phyloP scores from a whole-genome alignment of 2,888 invertebrate species.

The Eubasilissa splendida region DNA sequence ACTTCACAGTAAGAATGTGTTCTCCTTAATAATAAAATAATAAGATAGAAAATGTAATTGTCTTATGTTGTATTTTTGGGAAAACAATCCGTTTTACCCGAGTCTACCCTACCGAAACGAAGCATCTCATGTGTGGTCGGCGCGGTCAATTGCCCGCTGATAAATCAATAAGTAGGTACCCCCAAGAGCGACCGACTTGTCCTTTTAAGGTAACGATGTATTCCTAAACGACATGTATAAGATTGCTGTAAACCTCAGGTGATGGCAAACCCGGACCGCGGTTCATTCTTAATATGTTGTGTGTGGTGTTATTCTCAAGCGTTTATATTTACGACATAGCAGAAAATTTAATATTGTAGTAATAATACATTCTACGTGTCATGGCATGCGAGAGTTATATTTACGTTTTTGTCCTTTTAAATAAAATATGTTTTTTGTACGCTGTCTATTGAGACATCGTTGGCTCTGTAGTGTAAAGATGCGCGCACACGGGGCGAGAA shows the following conservation, averaged over 20 bases:
- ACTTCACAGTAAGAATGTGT: no score
- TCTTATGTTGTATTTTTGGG: no score
- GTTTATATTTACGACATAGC: constrained; percentile 17
- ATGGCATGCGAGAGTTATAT: no score
- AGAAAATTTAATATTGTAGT: neutral
- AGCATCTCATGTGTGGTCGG: constrained; percentile 44
- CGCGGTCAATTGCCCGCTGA: constrained; percentile 32
- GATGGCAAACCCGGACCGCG: constrained; percentile 1
- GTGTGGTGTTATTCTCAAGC: constrained; percentile 13
- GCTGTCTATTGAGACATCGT: no score
- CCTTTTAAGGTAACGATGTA: constrained; percentile 47
- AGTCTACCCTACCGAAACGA: neutral
- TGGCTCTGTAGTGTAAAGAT: no score
- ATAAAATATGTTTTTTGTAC: no score
- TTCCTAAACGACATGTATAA: constrained; percentile 39
- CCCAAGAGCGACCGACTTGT: constrained; percentile 53
- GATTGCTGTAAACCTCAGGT: constrained; percentile 3
- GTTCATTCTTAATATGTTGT: constrained; percentile 10
- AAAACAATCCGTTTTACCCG: no score
- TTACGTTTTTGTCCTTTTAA: no score
- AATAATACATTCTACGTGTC: no score
- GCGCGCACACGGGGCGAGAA: no score
- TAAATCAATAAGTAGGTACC: constrained; percentile 51
- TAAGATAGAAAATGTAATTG: no score
- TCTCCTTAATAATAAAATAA: no score